These are phyloP conservation scores for Phanerotoma sp. DNA, from an alignment of 2,888 invertebrate genomes.

Conservation along the genomic window DNA sequence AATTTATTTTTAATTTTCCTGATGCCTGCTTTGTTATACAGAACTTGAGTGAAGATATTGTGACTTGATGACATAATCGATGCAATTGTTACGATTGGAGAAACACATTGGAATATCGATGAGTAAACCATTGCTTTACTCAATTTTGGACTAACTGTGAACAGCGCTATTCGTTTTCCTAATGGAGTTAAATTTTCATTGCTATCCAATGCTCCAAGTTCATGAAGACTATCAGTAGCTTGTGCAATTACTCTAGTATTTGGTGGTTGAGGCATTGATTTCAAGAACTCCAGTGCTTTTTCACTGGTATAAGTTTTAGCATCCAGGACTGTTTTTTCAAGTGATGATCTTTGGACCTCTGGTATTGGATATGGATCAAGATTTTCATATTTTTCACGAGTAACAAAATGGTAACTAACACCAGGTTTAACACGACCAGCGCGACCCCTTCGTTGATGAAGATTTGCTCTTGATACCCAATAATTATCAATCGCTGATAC, in stretches of 20 bases:
- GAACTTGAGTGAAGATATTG: constrained; percentile 60
- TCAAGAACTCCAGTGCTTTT: constrained; percentile 63
- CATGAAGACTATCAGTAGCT: constrained; percentile 65
- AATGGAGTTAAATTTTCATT: constrained; percentile 66
- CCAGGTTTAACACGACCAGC: constrained; percentile 70
- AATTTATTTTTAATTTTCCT: constrained; percentile 60
- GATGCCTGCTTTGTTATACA: constrained; percentile 59
- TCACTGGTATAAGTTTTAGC: constrained; percentile 64
- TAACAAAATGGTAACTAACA: constrained; percentile 60
- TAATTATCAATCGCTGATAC: constrained; percentile 59
- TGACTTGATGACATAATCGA: constrained; percentile 59
- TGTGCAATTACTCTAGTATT: constrained; percentile 56
- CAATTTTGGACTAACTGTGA: constrained; percentile 65
- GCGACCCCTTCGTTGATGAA: constrained; percentile 67
- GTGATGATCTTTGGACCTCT: constrained; percentile 65
- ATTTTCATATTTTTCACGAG: constrained; percentile 58
- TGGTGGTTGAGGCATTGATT: constrained; percentile 67
- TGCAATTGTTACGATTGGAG: constrained; percentile 59
- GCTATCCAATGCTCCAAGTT: constrained; percentile 62
- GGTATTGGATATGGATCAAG: constrained; percentile 63
- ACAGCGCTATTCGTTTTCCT: constrained; percentile 61
- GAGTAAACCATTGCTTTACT: constrained; percentile 65
- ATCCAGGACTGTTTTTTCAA: constrained; percentile 64
- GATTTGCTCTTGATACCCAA: constrained; percentile 67
- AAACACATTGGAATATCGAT: constrained; percentile 60